Evolutionary conservation across 2,888 invertebrate genomes (phyloP), one percentile per base, ranked within the genome.

Genomic region (Busseola fusca): DNA sequence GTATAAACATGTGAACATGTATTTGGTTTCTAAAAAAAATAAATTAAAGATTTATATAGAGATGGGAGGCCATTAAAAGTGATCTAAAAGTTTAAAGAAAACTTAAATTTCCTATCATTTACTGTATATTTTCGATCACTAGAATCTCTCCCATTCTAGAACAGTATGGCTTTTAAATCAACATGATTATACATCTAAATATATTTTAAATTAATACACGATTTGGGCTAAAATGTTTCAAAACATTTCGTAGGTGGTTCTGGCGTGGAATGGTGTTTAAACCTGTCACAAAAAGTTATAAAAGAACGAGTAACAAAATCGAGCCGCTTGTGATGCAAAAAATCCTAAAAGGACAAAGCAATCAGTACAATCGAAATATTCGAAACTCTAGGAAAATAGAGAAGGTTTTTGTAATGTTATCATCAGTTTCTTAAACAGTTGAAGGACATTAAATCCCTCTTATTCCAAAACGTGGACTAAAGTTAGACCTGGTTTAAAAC

Each of bases 11-110:
- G 86, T 86, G 85, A 74, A 70, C 79, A 85, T 86, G 86, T 87
- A 89, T 90, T 90, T 90, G 89, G 89, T 88, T 85, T 87, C 80
- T 76, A 84, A 81, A 88, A 86, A 86, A 62, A 88, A 90, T 88
- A 89, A 86, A 87, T 88, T 86, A 88, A 84, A 80, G 34, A 72
- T 72, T 74, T 76, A 69, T 59, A 65, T 75, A 69, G 37, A 60
- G 16, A 40, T 54, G 27, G 45, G 57, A 56, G 27, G 54, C 25
- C 16, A 58, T 72, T 73, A 81, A 72, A 68, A 73, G 67, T 34
- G 58, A 64, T 65, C 56, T 16, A 45, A 37, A 57, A 25, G 14
- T 52, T 56, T 30, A n/a, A 64, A 52, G 54, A 62, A 65, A 76
- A 64, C 27, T 62, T 34, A 1, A 54, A 6, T 57, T 34, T 60